Conservation (phyloP, 1,140 invertebrate genomes). For the Ceratina australensis region DNA sequence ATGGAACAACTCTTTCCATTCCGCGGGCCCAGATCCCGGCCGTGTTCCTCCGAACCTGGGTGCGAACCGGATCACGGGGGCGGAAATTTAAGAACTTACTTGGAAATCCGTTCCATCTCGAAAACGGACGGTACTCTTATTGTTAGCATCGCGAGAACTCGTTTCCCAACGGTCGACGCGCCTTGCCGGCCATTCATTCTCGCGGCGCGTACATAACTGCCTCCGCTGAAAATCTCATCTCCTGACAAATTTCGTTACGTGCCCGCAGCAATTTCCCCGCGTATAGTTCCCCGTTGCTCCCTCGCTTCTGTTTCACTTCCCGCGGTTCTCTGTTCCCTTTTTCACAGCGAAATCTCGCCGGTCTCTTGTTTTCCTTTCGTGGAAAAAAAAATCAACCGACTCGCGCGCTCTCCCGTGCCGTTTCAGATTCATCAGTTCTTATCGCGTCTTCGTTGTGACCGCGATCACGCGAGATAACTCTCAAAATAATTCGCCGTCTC, state of each 20-base stretch:
- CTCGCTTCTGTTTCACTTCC: slow-evolving; percentile 8
- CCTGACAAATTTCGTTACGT: slow-evolving; percentile 63
- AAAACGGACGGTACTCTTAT: slow-evolving; percentile 51
- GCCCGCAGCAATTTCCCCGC: slow-evolving; percentile 54
- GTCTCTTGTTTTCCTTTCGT: background rate
- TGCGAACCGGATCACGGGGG: slow-evolving; percentile 9
- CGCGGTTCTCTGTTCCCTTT: background rate
- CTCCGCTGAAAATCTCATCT: slow-evolving; percentile 60
- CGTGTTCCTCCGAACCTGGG: background rate
- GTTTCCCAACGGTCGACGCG: slow-evolving; percentile 41
- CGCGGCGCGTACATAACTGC: slow-evolving; percentile 52
- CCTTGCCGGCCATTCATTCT: slow-evolving; percentile 51
- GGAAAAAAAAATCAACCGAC: background rate
- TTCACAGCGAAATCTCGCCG: background rate
- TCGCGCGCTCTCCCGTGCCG: background rate
- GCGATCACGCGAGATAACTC: no score
- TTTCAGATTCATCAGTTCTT: no score
- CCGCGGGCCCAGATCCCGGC: background rate
- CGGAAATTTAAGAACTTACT: slow-evolving; percentile 62
- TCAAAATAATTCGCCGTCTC: no score
- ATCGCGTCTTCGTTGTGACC: no score
- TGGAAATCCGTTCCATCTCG: slow-evolving; percentile 42
- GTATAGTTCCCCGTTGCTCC: slow-evolving; percentile 27
- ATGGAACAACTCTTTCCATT: no score
- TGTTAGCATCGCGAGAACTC: slow-evolving; percentile 52